Evolutionary conservation across 2,797 vertebrate species (phyloP).

Genomic region (Takifugu rubripes): DNA sequence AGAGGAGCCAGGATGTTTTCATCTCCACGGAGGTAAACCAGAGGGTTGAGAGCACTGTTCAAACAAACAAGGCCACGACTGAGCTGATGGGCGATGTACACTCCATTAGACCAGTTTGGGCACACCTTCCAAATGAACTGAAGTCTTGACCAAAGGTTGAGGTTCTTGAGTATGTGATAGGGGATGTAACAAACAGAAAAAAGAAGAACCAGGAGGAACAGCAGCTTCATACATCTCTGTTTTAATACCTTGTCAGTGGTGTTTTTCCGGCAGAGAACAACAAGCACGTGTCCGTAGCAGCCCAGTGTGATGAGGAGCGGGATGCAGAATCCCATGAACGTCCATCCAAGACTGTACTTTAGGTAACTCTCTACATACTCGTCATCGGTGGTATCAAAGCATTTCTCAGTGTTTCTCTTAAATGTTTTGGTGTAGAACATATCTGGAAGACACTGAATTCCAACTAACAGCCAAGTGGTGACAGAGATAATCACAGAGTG

Average conservation of each 20-base stretch:
- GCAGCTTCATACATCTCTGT: constrained; percentile 69
- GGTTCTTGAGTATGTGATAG: constrained; percentile 75
- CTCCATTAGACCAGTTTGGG: constrained; percentile 21
- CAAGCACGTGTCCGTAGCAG: constrained; percentile 75
- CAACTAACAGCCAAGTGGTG: constrained; percentile 72
- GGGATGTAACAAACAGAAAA: constrained; percentile 82
- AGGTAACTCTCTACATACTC: constrained; percentile 45
- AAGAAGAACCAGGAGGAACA: constrained; percentile 71
- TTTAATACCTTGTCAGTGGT: constrained; percentile 55
- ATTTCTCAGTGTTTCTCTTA: rapidly evolving
- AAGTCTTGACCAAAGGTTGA: constrained; percentile 71
- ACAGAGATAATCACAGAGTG: constrained; percentile 45
- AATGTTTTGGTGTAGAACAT: constrained; percentile 63
- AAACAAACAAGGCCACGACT: constrained; percentile 76
- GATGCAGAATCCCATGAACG: constrained; percentile 70
- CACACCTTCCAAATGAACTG: constrained; percentile 43
- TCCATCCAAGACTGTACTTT: constrained; percentile 65
- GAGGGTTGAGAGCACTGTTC: constrained; percentile 79
- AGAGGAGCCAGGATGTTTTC: constrained; percentile 10
- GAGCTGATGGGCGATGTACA: constrained; percentile 76
- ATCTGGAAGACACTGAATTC: constrained; percentile 70
- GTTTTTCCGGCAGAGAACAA: not conserved
- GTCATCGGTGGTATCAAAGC: constrained; percentile 60
- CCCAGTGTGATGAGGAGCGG: constrained; percentile 73
- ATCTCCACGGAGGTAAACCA: constrained; percentile 74